Evolutionary conservation across 1,140 invertebrate genomes (phyloP).

Genomic region (Penaeus japonicus): DNA sequence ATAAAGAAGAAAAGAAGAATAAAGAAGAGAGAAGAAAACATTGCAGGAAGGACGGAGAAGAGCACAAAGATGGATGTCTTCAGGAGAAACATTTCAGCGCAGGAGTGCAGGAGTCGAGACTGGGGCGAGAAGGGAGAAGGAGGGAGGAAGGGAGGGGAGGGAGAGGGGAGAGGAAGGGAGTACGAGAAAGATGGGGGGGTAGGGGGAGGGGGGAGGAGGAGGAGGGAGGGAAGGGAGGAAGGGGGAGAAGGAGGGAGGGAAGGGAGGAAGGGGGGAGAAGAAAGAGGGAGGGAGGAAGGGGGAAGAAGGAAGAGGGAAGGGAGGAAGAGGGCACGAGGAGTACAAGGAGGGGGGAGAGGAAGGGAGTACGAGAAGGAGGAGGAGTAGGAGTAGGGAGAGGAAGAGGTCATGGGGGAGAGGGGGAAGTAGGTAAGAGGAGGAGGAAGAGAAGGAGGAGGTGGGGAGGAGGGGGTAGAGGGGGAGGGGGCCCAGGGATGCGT

Average conservation of each 20-base stretch:
- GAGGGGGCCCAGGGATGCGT: neutral
- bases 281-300: neutral
- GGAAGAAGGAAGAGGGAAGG: too few species aligned
- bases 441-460: neutral
- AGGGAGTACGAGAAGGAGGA: too few species aligned
- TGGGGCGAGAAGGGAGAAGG: neutral
- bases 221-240: neutral
- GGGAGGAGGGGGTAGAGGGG: neutral
- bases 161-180: neutral
- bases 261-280: neutral
- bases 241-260: conserved; percentile 4
- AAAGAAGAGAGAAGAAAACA: too few species aligned
- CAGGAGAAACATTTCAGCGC: too few species aligned
- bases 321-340: too few species aligned
- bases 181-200: too few species aligned
- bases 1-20: too few species aligned
- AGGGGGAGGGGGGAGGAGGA: neutral
- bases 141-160: neutral
- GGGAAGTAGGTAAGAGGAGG: neutral
- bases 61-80: too few species aligned
- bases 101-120: neutral
- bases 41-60: too few species aligned
- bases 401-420: too few species aligned
- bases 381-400: too few species aligned
- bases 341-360: too few species aligned